phyloP scores from a whole-genome alignment of 2,113 vertebrate species.

The Gallinago jamesoni region DNA sequence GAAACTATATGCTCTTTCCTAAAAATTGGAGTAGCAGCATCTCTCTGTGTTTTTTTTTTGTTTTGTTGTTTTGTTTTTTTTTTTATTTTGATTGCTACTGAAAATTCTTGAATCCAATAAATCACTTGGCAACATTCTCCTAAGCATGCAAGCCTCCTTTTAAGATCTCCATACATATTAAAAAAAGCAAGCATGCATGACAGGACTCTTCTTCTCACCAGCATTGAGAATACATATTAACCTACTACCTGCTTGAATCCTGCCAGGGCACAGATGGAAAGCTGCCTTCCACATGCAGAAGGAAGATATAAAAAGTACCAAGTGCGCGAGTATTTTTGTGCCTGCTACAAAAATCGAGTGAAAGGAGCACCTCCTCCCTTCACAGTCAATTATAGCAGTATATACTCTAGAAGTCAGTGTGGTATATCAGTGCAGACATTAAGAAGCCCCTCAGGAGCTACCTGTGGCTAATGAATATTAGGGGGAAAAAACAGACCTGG shows the following conservation, averaged over 20 bases:
- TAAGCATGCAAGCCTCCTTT: background rate
- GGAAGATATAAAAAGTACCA: conserved; percentile 28
- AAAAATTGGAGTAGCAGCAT: background rate
- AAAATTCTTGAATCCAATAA: background rate
- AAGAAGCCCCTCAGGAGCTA: background rate
- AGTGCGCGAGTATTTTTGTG: conserved; percentile 44
- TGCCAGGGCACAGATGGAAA: conserved; percentile 45
- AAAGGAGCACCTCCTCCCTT: background rate
- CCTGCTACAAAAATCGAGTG: background rate
- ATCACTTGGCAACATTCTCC: background rate
- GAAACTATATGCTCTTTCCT: background rate
- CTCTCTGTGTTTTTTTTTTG: no score
- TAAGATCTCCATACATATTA: background rate
- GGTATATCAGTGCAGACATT: background rate
- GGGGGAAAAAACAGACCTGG: background rate
- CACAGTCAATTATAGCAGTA: background rate
- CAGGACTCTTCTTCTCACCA: background rate
- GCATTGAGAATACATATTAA: background rate
- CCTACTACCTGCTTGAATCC: conserved; percentile 31
- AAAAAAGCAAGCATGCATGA: conserved; percentile 20
- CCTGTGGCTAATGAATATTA: background rate
- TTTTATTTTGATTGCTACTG: background rate
- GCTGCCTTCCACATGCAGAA: conserved; percentile 19
- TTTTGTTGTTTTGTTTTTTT: background rate
- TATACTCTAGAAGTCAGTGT: background rate